These are phyloP conservation scores for Amphiura filiformis DNA, from an alignment of 35 echinoderm and acorn worm genomes.

Conservation along the genomic window DNA sequence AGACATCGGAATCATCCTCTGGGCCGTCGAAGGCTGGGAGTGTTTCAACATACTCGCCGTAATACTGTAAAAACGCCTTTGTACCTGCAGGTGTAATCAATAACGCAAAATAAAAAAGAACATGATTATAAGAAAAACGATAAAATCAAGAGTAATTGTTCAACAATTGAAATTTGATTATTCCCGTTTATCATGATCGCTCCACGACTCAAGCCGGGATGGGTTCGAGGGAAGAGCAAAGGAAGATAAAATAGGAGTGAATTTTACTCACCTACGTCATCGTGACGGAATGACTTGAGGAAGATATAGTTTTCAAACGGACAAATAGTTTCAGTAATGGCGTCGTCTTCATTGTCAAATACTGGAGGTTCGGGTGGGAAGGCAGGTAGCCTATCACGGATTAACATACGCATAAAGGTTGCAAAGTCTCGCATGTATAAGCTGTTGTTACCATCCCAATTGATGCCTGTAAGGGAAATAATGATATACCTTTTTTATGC, in stretches of 20 bases:
- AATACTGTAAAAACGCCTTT: slow-evolving; percentile 14
- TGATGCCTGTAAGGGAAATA: slow-evolving; percentile 54
- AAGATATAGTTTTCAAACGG: slow-evolving; percentile 58
- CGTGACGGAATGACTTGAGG: slow-evolving; percentile 24
- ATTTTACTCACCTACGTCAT: slow-evolving; percentile 27
- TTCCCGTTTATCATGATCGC: no score
- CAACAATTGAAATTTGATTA: no score
- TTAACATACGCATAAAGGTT: slow-evolving; percentile 40
- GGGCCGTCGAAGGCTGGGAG: slow-evolving; percentile 12
- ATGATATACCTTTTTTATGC: no score
- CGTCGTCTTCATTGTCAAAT: slow-evolving; percentile 31
- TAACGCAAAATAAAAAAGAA: no score
- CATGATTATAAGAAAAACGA: no score
- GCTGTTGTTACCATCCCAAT: slow-evolving; percentile 52
- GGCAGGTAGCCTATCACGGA: slow-evolving; percentile 21
- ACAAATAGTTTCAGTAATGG: background rate
- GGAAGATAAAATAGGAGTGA: no score
- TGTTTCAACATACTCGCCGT: background rate
- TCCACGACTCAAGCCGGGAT: no score
- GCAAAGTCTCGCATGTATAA: slow-evolving; percentile 34
- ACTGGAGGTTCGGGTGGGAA: slow-evolving; percentile 58
- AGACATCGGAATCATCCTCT: slow-evolving; percentile 29
- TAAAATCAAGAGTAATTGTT: no score
- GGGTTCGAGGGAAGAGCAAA: no score
- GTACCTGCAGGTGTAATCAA: no score